Evolutionary conservation across 2,113 vertebrate species (phyloP).

Genomic region (Malaclemys terrapin): DNA sequence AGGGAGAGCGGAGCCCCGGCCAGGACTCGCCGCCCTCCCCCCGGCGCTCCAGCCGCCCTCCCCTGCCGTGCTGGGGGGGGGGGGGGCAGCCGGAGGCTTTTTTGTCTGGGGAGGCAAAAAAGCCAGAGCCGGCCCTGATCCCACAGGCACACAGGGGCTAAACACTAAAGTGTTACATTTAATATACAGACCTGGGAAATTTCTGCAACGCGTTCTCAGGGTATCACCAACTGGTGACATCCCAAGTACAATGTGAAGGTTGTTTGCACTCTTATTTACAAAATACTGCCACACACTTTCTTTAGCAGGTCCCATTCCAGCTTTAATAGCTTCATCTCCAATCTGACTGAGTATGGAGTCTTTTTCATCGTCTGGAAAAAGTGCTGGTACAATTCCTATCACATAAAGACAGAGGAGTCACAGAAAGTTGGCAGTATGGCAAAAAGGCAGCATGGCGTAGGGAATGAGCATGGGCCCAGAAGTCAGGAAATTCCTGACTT

Average conservation of each 20-base stretch:
- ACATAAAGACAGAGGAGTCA: constrained; percentile 3
- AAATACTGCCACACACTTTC: constrained; percentile 96
- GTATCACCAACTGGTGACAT: constrained; percentile 95
- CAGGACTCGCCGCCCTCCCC: no score
- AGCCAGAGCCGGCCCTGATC: neutral
- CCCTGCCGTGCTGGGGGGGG: no score
- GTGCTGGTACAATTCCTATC: constrained; percentile 93
- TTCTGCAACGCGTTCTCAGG: constrained; percentile 92
- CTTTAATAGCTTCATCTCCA: constrained; percentile 86
- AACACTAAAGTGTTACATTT: neutral
- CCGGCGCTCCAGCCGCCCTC: no score
- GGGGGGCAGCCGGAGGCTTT: no score
- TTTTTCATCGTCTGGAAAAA: constrained; percentile 95
- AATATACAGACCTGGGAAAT: constrained; percentile 90
- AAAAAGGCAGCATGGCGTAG: constrained; percentile 1
- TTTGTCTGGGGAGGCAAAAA: no score
- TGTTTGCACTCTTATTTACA: constrained; percentile 91
- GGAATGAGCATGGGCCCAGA: neutral
- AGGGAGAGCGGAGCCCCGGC: no score
- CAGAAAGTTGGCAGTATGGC: constrained; percentile 35
- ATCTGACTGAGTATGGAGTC: constrained; percentile 87
- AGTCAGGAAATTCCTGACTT: neutral
- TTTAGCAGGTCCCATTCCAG: constrained; percentile 85
- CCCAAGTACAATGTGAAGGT: constrained; percentile 93
- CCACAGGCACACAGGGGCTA: neutral